phyloP scores from a whole-genome alignment of 1,140 invertebrate genomes.

The Zeugodacus cucurbitae region DNA sequence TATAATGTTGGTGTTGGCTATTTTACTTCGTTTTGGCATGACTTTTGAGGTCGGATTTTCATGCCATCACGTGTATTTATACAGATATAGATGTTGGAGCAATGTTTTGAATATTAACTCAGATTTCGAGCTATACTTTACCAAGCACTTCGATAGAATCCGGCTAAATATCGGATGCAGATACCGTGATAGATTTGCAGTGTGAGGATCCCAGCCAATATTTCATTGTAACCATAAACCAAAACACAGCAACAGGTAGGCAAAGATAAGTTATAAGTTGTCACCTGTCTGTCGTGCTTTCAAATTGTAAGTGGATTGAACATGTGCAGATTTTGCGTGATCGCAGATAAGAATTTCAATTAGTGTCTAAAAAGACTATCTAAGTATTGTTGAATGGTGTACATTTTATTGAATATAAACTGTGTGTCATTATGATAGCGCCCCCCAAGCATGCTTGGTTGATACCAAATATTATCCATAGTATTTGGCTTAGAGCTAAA shows the following conservation, averaged over 20 bases:
- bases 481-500: too few species aligned
- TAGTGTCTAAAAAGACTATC: constrained; percentile 51
- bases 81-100: neutral
- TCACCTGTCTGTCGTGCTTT: constrained; percentile 65
- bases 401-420: too few species aligned
- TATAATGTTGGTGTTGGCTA: neutral
- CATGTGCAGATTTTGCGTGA: constrained; percentile 53
- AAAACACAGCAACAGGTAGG: neutral
- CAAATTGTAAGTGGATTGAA: constrained; percentile 66
- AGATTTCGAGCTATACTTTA: neutral
- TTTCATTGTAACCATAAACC: constrained; percentile 38
- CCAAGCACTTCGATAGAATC: neutral
- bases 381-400: neutral
- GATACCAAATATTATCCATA: too few species aligned
- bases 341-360: constrained; percentile 65
- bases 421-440: too few species aligned
- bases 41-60: neutral
- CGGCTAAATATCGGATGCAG: neutral
- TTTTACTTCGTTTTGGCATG: neutral
- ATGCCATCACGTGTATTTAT: neutral
- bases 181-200: neutral
- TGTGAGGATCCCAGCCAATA: constrained; percentile 49
- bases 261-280: constrained; percentile 62
- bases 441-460: too few species aligned
- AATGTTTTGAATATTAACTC: neutral